A percentile compares a stretch with the other conserved stretches of the same genome.
Conservation (phyloP, 2,113 vertebrate species). For the Rhegmatorhina hoffmannsi region DNA sequence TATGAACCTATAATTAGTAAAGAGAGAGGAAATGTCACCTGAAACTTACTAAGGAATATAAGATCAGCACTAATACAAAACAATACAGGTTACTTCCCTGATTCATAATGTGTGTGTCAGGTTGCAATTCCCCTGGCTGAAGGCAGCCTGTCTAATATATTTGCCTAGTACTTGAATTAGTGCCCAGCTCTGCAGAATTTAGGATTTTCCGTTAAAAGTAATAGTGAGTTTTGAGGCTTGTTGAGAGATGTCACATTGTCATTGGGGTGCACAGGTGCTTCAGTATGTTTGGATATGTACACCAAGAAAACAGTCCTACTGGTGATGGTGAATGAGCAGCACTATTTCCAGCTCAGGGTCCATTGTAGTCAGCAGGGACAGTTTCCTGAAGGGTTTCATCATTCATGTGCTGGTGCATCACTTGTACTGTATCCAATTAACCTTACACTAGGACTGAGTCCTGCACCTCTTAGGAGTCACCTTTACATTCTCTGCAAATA, state of each 20-base stretch:
- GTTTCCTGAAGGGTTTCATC: background rate
- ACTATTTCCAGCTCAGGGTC: background rate
- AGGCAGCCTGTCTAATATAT: background rate
- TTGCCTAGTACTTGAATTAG: background rate
- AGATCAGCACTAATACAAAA: conserved; percentile 27
- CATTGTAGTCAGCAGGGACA: background rate
- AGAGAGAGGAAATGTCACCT: background rate
- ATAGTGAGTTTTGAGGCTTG: background rate
- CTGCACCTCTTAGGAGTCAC: background rate
- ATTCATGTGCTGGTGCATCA: background rate
- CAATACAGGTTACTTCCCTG: conserved; percentile 32
- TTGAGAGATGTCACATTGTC: background rate
- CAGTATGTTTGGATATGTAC: background rate
- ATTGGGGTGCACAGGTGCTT: background rate
- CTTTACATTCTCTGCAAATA: background rate
- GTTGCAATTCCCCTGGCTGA: background rate
- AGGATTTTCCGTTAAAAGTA: background rate
- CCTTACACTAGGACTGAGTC: background rate
- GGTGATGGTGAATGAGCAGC: background rate
- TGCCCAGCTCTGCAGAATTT: background rate
- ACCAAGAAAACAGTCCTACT: background rate
- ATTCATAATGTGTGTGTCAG: background rate
- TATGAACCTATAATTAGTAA: background rate
- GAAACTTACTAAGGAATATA: background rate
- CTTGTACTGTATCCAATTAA: background rate